phyloP scores from a whole-genome alignment of 2,797 vertebrate species.

The Gastrophryne carolinensis region DNA sequence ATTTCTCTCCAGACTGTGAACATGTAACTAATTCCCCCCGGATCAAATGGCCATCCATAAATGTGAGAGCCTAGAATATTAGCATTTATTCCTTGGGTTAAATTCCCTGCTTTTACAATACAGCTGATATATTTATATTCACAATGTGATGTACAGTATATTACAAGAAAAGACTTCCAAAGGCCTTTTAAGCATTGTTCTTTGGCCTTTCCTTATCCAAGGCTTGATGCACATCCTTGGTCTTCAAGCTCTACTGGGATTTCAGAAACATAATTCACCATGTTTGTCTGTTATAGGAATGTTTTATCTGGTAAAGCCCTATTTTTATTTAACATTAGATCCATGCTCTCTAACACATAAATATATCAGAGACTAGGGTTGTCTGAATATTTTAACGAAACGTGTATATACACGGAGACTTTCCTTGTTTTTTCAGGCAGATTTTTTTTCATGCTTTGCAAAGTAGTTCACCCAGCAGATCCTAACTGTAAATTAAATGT shows the following conservation, averaged over 20 bases:
- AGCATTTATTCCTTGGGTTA: constrained; percentile 29
- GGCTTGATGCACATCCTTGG: neutral
- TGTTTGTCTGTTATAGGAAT: neutral
- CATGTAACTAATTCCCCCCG: constrained; percentile 28
- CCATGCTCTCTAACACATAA: neutral
- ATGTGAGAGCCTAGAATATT: constrained; percentile 20
- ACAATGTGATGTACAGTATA: neutral
- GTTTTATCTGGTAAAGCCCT: neutral
- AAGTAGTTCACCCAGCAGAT: no score
- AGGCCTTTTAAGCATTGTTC: neutral
- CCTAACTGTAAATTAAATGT: no score
- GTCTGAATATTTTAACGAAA: no score
- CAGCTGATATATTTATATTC: neutral
- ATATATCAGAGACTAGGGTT: no score
- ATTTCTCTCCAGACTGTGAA: constrained; percentile 26
- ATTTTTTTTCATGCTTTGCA: no score
- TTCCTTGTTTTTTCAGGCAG: no score
- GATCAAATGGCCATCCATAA: constrained; percentile 27
- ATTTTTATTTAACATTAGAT: neutral
- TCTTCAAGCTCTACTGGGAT: neutral
- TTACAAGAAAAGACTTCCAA: neutral
- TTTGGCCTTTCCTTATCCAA: neutral
- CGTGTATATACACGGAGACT: no score
- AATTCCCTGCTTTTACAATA: constrained; percentile 25
- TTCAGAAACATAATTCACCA: neutral